Conservation (phyloP, 2,888 invertebrate species). For the Amorpha juglandis region DNA sequence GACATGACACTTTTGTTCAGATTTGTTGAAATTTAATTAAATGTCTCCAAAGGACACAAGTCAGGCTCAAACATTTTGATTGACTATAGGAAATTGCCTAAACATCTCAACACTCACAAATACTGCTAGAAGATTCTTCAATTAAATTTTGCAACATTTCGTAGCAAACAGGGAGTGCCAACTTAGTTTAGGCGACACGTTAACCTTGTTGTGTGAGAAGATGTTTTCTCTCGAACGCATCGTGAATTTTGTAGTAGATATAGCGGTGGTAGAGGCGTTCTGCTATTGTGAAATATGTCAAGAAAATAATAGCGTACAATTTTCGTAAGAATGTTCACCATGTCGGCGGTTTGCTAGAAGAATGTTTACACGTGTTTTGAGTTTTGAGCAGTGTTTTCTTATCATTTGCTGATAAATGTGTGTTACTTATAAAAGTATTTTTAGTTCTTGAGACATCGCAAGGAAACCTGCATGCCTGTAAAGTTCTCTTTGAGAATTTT, state of each 20-base stretch:
- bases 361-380: slow-evolving; percentile 48
- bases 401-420: neutral
- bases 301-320: slow-evolving; percentile 65
- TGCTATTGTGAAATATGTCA: slow-evolving; percentile 72
- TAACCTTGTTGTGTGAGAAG: slow-evolving; percentile 29
- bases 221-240: slow-evolving; percentile 47
- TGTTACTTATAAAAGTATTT: no score
- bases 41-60: slow-evolving; percentile 54
- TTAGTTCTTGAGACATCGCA: no score
- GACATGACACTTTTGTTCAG: slow-evolving; percentile 65
- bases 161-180: slow-evolving; percentile 10
- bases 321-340: slow-evolving; percentile 43
- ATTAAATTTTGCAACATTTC: slow-evolving; percentile 15
- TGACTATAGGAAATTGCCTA: slow-evolving; percentile 68
- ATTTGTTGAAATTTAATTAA: slow-evolving; percentile 71
- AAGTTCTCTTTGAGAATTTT: no score
- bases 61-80: slow-evolving; percentile 52
- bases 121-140: neutral
- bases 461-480: no score
- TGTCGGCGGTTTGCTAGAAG: slow-evolving; percentile 31
- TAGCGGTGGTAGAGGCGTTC: slow-evolving; percentile 47
- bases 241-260: slow-evolving; percentile 56
- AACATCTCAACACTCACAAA: slow-evolving; percentile 27
- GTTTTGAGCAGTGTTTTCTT: slow-evolving; percentile 28
- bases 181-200: slow-evolving; percentile 25